A percentile compares a stretch with the other conserved stretches of the same genome.
Conservation (phyloP, 1,140 invertebrate genomes). For the Diprion similis region DNA sequence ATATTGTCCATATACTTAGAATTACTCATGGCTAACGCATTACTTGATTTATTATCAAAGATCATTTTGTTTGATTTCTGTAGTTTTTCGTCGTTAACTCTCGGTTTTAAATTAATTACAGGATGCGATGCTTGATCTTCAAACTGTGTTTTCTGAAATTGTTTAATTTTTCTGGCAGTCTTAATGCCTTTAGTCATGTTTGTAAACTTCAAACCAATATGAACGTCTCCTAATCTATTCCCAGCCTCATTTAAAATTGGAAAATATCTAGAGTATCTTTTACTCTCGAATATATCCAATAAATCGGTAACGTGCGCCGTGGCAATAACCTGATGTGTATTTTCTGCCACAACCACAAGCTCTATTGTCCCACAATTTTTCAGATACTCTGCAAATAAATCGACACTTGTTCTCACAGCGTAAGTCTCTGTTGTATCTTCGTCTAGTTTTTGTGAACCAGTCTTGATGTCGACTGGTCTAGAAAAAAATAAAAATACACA, state of each 20-base stretch:
- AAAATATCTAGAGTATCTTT: slow-evolving; percentile 43
- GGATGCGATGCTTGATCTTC: slow-evolving; percentile 10
- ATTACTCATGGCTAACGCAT: slow-evolving; percentile 15
- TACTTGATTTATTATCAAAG: slow-evolving; percentile 23
- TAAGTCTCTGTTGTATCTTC: slow-evolving; percentile 44
- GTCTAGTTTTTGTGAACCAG: slow-evolving; percentile 20
- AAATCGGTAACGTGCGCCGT: slow-evolving; percentile 44
- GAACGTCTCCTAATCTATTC: slow-evolving; percentile 46
- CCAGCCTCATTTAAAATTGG: slow-evolving; percentile 42
- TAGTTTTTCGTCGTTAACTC: not conserved
- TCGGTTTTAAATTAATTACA: not conserved
- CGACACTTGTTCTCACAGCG: slow-evolving; percentile 48
- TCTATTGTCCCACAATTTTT: slow-evolving; percentile 53
- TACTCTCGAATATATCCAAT: slow-evolving; percentile 40
- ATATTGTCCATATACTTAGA: slow-evolving; percentile 31
- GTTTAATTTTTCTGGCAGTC: slow-evolving; percentile 22
- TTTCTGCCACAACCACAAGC: slow-evolving; percentile 40
- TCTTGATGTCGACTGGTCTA: slow-evolving; percentile 41
- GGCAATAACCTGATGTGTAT: slow-evolving; percentile 41
- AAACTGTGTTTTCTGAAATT: slow-evolving; percentile 24
- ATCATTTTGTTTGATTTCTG: not conserved
- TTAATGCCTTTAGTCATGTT: slow-evolving; percentile 27
- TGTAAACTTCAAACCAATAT: slow-evolving; percentile 42
- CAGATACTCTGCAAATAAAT: slow-evolving; percentile 53
- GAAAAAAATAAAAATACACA: not conserved